Conservation (phyloP, 2,797 vertebrate species). For the Thamnophis elegans region DNA sequence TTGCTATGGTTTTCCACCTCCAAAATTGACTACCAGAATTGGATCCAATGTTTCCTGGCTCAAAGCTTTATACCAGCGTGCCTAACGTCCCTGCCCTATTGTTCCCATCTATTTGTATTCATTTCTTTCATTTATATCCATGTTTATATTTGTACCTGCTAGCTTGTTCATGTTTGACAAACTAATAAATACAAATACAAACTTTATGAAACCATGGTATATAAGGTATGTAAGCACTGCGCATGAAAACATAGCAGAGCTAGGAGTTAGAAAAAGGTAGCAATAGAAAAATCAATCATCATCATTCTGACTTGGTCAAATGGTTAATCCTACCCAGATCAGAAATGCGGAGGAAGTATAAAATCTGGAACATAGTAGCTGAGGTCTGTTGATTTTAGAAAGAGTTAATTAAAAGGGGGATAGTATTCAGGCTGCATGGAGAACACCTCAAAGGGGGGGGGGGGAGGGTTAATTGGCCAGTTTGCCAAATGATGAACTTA, state of each 20-base stretch:
- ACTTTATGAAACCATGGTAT: neutral
- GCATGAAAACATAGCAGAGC: neutral
- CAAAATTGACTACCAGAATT: neutral
- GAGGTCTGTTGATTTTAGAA: neutral
- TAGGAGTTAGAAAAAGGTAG: neutral
- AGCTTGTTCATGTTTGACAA: no score
- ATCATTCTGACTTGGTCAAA: neutral
- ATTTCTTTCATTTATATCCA: no score
- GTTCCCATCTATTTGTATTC: no score
- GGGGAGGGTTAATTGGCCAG: accelerated
- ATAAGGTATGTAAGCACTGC: neutral
- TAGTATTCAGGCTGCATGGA: neutral
- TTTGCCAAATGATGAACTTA: neutral
- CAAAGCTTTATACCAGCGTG: neutral
- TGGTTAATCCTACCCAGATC: neutral
- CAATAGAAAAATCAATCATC: neutral
- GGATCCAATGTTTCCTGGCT: neutral
- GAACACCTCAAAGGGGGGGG: neutral
- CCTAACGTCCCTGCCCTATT: no score
- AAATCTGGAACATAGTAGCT: neutral
- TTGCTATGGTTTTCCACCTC: neutral
- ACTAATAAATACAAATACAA: no score
- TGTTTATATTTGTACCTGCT: no score
- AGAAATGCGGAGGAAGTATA: neutral
- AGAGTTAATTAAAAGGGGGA: neutral